Evolutionary conservation across 2,797 vertebrate genomes (phyloP).

Genomic region (Alectoris magna): DNA sequence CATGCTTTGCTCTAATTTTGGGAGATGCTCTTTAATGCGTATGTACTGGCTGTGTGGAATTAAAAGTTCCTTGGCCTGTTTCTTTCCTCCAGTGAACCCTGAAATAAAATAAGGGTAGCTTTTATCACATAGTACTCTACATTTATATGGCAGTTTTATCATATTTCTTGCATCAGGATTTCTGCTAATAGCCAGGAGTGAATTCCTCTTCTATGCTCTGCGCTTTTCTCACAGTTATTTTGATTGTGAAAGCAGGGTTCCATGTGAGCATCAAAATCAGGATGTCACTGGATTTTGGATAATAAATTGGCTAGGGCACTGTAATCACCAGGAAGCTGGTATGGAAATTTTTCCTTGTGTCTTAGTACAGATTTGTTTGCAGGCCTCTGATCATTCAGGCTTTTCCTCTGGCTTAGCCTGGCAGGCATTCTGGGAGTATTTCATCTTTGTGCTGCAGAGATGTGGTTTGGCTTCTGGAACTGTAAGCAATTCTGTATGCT

Average conservation of each 20-base stretch:
- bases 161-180: slow-evolving; percentile 1
- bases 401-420: slow-evolving; percentile 15
- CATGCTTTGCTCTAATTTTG: neutral
- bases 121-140: neutral
- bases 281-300: neutral
- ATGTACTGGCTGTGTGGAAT: neutral
- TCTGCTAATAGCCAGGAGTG: slow-evolving; percentile 15
- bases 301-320: slow-evolving; percentile 16
- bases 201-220: neutral
- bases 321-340: neutral
- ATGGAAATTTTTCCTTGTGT: neutral
- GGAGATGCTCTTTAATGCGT: neutral
- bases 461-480: slow-evolving; percentile 4
- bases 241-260: neutral
- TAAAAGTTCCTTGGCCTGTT: neutral
- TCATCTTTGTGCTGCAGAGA: neutral
- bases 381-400: neutral
- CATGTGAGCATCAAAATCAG: neutral
- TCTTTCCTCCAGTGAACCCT: neutral
- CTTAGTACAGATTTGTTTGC: neutral
- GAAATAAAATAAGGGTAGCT: slow-evolving; percentile 1
- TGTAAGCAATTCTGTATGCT: neutral
- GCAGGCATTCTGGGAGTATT: neutral
- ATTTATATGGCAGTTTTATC: neutral
- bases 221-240: neutral